Conservation (phyloP, 1,140 invertebrate species). For the Parapsyche elsis region DNA sequence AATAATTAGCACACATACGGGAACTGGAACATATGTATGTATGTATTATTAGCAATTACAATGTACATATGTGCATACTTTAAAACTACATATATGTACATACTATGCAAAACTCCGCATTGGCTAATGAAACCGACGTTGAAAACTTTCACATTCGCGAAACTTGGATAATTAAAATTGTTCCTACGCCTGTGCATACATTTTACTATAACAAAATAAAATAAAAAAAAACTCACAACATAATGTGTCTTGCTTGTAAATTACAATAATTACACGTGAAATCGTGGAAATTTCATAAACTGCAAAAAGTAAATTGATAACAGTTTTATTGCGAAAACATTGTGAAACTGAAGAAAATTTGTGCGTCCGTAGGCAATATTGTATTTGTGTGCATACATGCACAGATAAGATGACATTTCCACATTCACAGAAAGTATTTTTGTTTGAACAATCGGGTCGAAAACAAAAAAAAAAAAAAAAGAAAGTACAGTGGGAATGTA, state of each 20-base stretch:
- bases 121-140: neutral
- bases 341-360: too few relatives aligned
- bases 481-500: too few relatives aligned
- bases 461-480: too few relatives aligned
- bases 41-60: too few relatives aligned
- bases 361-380: neutral
- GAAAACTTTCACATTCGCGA: neutral
- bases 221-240: neutral
- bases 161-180: slow-evolving; percentile 26
- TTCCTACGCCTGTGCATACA: neutral
- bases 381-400: neutral
- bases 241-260: too few relatives aligned
- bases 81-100: neutral
- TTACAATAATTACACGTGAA: too few relatives aligned
- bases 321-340: too few relatives aligned
- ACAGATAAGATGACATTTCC: neutral
- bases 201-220: neutral
- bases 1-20: too few relatives aligned
- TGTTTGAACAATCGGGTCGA: neutral
- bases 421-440: neutral
- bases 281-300: too few relatives aligned
- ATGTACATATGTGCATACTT: too few relatives aligned
- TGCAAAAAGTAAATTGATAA: too few relatives aligned
- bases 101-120: slow-evolving; percentile 6
- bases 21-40: too few relatives aligned